These are phyloP conservation scores for Dromococcyx pavoninus DNA, from an alignment of 2,797 vertebrate genomes.

Conservation along the genomic window DNA sequence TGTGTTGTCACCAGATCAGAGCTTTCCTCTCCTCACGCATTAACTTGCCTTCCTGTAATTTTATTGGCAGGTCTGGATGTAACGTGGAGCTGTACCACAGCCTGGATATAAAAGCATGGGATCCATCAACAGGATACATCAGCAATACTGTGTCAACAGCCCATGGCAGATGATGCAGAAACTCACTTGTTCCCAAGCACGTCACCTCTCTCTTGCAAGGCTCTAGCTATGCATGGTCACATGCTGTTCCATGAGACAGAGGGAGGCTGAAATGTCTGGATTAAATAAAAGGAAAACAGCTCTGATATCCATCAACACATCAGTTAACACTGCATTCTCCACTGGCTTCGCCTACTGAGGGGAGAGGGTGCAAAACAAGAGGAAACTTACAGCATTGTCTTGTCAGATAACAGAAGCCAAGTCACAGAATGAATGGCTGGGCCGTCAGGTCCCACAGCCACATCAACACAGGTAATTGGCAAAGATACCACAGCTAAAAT, in stretches of 20 bases:
- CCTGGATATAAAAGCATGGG: not conserved
- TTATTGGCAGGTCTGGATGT: not conserved
- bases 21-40: not conserved
- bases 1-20: not conserved
- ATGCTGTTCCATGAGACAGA: not conserved
- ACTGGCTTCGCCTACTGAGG: not conserved
- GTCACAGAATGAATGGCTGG: not conserved
- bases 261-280: not conserved
- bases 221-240: not conserved
- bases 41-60: not conserved
- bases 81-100: not conserved
- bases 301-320: not conserved
- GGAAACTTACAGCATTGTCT: not conserved
- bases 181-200: not conserved
- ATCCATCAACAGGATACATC: not conserved
- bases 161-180: not conserved
- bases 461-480: not conserved
- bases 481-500: not conserved
- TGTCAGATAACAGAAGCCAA: not conserved
- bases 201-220: not conserved
- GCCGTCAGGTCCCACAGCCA: not conserved
- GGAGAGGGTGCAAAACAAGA: not conserved
- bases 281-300: not conserved
- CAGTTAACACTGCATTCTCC: not conserved
- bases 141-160: not conserved